Conservation (phyloP, 2,113 vertebrate species). For the Ailurus styani region DNA sequence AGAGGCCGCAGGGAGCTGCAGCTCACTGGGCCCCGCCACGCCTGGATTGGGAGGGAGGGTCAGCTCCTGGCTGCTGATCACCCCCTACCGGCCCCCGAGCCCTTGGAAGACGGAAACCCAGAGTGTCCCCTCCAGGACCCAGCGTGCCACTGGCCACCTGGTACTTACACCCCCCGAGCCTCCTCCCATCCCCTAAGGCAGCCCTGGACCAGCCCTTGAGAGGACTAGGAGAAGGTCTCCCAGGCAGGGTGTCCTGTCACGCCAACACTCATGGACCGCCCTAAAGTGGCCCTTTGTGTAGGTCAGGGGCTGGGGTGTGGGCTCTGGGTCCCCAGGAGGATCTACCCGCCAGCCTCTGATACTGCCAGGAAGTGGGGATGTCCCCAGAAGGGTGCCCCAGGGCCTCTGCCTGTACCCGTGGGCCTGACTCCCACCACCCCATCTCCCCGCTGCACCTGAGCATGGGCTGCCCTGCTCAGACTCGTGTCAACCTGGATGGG, state of each 20-base stretch:
- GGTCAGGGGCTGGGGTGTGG: neutral
- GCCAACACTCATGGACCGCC: neutral
- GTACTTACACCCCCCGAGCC: neutral
- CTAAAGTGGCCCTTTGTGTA: conserved; percentile 3
- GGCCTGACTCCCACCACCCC: neutral
- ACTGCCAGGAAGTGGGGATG: neutral
- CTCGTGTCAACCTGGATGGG: fast-evolving
- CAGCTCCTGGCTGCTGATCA: neutral
- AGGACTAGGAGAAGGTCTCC: neutral
- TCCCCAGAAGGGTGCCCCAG: neutral
- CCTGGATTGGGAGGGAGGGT: neutral
- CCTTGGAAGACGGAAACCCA: neutral
- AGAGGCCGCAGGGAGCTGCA: too few species aligned
- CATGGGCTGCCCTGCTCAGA: neutral
- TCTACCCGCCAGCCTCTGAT: neutral
- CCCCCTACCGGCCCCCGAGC: neutral
- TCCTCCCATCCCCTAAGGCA: neutral
- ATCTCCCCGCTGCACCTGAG: too few species aligned
- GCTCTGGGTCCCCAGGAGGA: neutral
- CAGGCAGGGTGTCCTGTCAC: neutral
- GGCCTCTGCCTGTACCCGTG: neutral
- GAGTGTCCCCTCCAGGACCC: neutral
- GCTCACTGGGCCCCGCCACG: neutral
- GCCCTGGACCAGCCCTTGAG: neutral
- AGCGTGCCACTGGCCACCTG: neutral